Base-by-base conservation (phyloP, 2,888 invertebrate genomes). In the Darwinula stevensoni region DNA sequence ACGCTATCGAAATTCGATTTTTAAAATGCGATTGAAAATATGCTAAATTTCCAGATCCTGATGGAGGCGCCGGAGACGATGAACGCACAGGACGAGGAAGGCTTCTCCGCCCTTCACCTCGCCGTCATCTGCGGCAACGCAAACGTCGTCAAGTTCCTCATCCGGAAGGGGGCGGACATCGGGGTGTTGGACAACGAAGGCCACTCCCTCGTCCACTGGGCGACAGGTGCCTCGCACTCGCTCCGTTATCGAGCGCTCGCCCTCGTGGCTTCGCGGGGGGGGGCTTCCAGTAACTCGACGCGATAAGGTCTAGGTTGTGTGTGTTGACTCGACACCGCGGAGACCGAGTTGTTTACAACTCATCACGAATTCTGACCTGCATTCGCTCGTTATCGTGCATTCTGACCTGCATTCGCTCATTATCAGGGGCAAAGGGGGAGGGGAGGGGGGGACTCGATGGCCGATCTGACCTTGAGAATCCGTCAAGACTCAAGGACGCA, bases 161-260 rank as follows among this genome's bases (percentile, higher is more conserved):
- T 88, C 32, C 71, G 76, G 27, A 71, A 73, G 41, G 75, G 76
- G 27, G 86, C 86, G 5, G 73, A 86, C 46, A 68, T 88, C 39
- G 71, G 74, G 50, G 72, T 76, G 29, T 63, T 74, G 40, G 94
- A 97, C 52, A 68, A 74, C 44, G 91, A 94, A 49, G 72, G 75
- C 36, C 94, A 94, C 50, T 80, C 86, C 2, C 74, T 80, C 29
- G 72, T 91, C 6, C 94, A 97, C 51, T 97, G 94, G 94, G 88
- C 94, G 13, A 84, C 88, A 39, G 91, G 88, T 86, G 50, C 55
- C 55, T 22, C 26, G 14, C n/a, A 14, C 15, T n/a, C n/a, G n/a
- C 4, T 29, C 15, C 30, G 6, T 9, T 9, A 22, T 22, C n/a
- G 9, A 6, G n/a, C 22, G n/a, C 22, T n/a, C 22, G n/a, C n/a